A percentile compares a stretch with the other conserved stretches of the same genome.
Conservation (phyloP, 2,797 vertebrate species). For the Bradypus variegatus region DNA sequence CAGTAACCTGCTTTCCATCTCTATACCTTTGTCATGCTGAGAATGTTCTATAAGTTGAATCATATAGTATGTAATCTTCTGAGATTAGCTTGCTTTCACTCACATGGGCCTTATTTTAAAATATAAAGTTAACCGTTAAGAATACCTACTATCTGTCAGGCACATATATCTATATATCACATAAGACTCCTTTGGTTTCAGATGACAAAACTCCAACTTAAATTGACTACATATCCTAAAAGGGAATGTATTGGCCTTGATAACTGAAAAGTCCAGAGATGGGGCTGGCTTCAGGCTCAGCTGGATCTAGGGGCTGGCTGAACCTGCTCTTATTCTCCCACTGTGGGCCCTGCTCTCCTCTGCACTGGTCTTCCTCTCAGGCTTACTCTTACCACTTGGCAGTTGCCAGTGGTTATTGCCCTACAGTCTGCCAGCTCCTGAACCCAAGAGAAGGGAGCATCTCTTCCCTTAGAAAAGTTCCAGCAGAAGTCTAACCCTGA, state of each 20-base stretch:
- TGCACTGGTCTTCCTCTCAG: neutral
- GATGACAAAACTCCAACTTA: neutral
- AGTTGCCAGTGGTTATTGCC: neutral
- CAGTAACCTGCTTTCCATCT: neutral
- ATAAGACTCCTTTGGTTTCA: neutral
- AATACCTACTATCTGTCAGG: neutral
- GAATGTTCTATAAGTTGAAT: neutral
- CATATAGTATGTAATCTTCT: neutral
- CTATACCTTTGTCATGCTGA: neutral
- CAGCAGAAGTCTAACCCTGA: neutral
- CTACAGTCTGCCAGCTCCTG: neutral
- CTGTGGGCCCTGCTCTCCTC: neutral
- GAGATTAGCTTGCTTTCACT: neutral
- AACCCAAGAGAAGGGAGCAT: neutral
- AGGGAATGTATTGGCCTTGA: neutral
- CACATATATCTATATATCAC: neutral
- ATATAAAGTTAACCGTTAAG: neutral
- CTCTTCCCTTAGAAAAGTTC: neutral
- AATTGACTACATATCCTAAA: neutral
- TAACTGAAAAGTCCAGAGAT: neutral
- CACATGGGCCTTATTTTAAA: constrained; percentile 35
- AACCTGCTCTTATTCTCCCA: neutral
- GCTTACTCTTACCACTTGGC: neutral
- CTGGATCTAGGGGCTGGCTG: constrained; percentile 2
- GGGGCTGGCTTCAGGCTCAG: neutral